Base-by-base conservation (phyloP, 1,140 invertebrate species). In the Mesaphorura yosii region DNA sequence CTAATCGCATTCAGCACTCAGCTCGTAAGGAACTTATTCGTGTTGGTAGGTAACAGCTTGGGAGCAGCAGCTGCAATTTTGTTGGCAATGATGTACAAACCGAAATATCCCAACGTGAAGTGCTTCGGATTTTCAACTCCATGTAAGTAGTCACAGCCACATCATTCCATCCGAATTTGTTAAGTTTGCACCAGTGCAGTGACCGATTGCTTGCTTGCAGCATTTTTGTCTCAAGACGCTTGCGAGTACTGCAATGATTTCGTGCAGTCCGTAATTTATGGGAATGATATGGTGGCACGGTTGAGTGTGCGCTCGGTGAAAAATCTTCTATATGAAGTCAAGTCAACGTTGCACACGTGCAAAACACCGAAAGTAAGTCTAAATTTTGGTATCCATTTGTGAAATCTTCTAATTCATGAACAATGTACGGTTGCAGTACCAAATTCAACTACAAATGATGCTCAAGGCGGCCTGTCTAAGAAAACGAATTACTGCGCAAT, bases 241-340 rank as follows among this genome's bases (percentile, higher is more conserved):
- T 81, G 82, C 0, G 72, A 73, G 53, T 71, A 76, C 51, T 82
- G 81, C 2, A 82, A 86, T 66, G 78, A 80, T 48, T 90, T 88
- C 71, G 80, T 88, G 15, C 75, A 90, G 66, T 84, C 86, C 1
- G 75, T 93, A 17, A 82, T 90, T 5, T 75, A 91, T 0, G 90
- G 89, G 0, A 86, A 92, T 70, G 89, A 95, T 69, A 75, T 92
- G 49, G 82, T 93, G 7, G 86, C 88, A 76, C 73, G 87, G 58
- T 72, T 91, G 14, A 81, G 83, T 53, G 79, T 90, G 34, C 78
- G 83, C 53, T 84, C 82, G 60, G 78, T 82, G 58, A 83, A 53
- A 20, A 45, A 25, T n/a, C 41, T 55, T 17, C 56, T 48, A 25
- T 27, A 29, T 17, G 23, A 38, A 39, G 12, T 60, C 7, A 34